These are phyloP conservation scores for Anser cygnoides DNA, from an alignment of 2,113 vertebrate species.

Conservation along the genomic window DNA sequence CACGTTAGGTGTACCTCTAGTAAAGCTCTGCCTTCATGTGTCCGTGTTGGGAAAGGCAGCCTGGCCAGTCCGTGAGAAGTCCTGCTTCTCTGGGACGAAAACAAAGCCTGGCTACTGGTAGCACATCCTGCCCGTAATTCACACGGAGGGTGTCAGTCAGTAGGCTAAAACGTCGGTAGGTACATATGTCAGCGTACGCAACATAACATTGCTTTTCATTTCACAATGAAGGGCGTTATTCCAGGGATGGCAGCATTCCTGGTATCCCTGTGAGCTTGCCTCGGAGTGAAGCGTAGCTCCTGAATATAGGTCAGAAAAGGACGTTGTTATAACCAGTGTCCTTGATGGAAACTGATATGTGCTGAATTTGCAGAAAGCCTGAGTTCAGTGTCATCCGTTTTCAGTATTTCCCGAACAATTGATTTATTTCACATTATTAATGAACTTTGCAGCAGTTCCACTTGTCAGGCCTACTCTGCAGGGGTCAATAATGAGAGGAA, in stretches of 20 bases:
- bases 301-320: slow-evolving; percentile 69
- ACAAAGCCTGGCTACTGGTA: neutral
- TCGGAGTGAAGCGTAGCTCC: neutral
- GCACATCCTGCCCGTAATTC: neutral
- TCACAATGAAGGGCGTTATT: neutral
- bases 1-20: neutral
- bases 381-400: slow-evolving; percentile 79
- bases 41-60: neutral
- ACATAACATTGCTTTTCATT: neutral
- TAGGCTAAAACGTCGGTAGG: neutral
- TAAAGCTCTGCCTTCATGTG: neutral
- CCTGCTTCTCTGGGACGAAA: neutral
- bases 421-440: slow-evolving; percentile 99
- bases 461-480: slow-evolving; percentile 90
- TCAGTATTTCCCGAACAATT: slow-evolving; percentile 87
- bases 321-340: slow-evolving; percentile 56
- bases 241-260: neutral
- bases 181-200: rapidly evolving
- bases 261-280: neutral
- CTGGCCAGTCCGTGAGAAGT: neutral
- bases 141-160: neutral
- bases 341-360: slow-evolving; percentile 75
- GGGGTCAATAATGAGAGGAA: slow-evolving; percentile 96
- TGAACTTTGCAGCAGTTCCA: slow-evolving; percentile 96
- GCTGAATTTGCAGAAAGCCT: slow-evolving; percentile 80